These are phyloP conservation scores for Hycleus phaleratus DNA, from an alignment of 1,140 invertebrate genomes.

Conservation along the genomic window DNA sequence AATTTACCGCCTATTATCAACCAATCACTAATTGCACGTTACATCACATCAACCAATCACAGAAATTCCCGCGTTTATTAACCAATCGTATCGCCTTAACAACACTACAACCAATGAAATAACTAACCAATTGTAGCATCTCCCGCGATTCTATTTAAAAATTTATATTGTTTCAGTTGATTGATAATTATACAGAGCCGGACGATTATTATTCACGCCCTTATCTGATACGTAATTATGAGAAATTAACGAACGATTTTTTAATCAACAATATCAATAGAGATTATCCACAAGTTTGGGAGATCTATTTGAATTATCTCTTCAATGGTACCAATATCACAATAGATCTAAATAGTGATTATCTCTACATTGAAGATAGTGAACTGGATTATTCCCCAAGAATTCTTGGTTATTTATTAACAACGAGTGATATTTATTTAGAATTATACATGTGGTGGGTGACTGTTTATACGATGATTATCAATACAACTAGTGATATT, in stretches of 20 bases:
- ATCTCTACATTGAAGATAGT: constrained; percentile 48
- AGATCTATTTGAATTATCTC: constrained; percentile 52
- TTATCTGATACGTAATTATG: not conserved
- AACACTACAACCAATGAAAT: too few species aligned
- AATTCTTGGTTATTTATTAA: constrained; percentile 48
- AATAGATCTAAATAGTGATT: constrained; percentile 41
- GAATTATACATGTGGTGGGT: constrained; percentile 64
- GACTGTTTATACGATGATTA: constrained; percentile 54
- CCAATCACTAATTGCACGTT: not conserved
- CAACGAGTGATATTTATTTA: constrained; percentile 45
- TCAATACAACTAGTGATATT: constrained; percentile 53
- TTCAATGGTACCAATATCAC: constrained; percentile 48
- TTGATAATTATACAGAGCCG: constrained; percentile 16
- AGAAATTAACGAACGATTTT: constrained; percentile 1
- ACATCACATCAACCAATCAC: not conserved
- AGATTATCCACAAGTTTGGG: constrained; percentile 47
- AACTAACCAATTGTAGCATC: too few species aligned
- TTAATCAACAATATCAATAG: constrained; percentile 10
- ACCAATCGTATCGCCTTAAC: too few species aligned
- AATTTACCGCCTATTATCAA: not conserved
- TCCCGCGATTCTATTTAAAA: not conserved
- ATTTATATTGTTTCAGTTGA: constrained; percentile 15
- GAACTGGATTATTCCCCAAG: constrained; percentile 56
- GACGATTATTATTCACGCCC: not conserved
- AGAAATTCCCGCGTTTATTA: too few species aligned